phyloP scores from a whole-genome alignment of 2,797 vertebrate species.

The Heliangelus exortis region DNA sequence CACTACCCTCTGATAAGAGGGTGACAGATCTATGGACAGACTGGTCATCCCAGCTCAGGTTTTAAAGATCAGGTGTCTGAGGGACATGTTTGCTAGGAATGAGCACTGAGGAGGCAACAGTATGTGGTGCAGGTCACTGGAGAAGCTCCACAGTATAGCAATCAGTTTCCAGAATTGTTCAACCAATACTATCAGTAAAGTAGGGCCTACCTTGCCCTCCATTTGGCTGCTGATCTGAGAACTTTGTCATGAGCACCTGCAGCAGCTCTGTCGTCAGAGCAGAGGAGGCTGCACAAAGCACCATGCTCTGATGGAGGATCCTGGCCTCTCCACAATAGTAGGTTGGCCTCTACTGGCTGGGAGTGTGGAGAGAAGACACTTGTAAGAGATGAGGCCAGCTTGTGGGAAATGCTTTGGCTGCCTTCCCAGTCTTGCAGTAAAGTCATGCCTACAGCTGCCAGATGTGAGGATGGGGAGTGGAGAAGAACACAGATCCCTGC shows the following conservation, averaged over 20 bases:
- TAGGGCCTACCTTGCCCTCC: not conserved
- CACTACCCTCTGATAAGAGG: not conserved
- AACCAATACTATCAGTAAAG: not conserved
- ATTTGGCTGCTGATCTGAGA: not conserved
- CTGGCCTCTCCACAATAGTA: not conserved
- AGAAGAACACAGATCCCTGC: not conserved
- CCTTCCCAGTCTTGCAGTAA: not conserved
- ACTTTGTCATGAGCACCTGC: not conserved
- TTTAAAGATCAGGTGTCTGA: not conserved
- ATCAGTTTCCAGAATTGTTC: not conserved
- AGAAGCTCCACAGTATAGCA: not conserved
- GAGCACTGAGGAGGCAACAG: not conserved
- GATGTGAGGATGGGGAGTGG: not conserved
- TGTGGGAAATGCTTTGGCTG: conserved; percentile 38
- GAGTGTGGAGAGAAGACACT: not conserved
- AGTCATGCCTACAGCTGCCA: conserved; percentile 28
- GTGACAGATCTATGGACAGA: not conserved
- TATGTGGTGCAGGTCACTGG: not conserved
- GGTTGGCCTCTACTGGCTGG: not conserved
- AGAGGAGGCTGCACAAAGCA: not conserved
- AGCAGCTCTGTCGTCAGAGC: not conserved
- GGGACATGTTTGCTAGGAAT: not conserved
- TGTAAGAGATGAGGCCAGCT: not conserved
- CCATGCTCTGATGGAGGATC: not conserved
- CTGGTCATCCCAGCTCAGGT: not conserved